These are phyloP conservation scores for Murina feae DNA, from an alignment of 2,113 vertebrate species.

Conservation along the genomic window DNA sequence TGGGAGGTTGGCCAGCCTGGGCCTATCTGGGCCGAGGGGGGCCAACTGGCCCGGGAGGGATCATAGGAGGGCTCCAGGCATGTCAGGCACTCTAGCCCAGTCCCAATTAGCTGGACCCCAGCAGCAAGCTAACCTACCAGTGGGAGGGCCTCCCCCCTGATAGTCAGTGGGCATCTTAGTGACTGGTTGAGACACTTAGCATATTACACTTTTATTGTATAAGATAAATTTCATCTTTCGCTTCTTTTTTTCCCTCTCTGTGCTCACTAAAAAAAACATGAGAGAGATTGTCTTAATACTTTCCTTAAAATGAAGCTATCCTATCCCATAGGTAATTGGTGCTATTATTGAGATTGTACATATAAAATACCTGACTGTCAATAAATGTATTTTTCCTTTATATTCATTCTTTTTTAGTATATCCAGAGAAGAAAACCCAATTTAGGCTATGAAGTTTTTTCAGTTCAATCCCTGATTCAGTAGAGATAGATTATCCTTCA, in stretches of 20 bases:
- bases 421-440: not conserved
- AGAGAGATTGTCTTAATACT: not conserved
- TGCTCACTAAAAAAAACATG: not conserved
- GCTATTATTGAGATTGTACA: not conserved
- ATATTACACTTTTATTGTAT: too few relatives aligned
- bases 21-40: too few relatives aligned
- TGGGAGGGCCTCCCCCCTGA: too few relatives aligned
- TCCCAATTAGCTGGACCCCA: too few relatives aligned
- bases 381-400: not conserved
- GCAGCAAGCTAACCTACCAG: too few relatives aligned
- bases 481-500: not conserved
- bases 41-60: too few relatives aligned
- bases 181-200: too few relatives aligned
- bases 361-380: not conserved
- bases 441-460: not conserved
- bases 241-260: not conserved
- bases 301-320: not conserved
- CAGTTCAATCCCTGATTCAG: not conserved
- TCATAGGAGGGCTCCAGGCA: too few relatives aligned
- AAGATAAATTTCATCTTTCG: not conserved
- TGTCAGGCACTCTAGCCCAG: too few relatives aligned
- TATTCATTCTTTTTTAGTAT: not conserved
- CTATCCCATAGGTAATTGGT: not conserved
- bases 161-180: too few relatives aligned
- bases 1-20: too few relatives aligned